phyloP scores from a whole-genome alignment of 2,888 invertebrate species.

The Lycia hirtaria region DNA sequence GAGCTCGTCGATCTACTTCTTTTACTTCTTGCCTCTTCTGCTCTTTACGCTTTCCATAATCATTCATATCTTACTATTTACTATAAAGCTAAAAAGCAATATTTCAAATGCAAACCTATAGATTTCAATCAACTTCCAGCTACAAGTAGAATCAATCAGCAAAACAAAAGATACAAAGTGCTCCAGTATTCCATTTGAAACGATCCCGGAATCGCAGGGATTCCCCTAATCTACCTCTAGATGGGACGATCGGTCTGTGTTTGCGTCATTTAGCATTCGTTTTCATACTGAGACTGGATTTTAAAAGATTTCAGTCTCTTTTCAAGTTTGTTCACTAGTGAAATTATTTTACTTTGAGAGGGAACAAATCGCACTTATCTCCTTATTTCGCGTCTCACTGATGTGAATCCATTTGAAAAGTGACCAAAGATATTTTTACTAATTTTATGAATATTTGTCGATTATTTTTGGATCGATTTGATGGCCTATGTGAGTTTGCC shows the following conservation, averaged over 20 bases:
- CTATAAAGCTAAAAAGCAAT: neutral
- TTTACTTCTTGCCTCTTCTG: no score
- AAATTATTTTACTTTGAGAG: constrained; percentile 8
- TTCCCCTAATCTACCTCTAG: constrained; percentile 38
- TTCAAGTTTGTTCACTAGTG: constrained; percentile 17
- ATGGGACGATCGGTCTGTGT: constrained; percentile 33
- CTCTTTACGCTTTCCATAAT: no score
- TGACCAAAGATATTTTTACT: neutral
- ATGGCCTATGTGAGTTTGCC: no score
- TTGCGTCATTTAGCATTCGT: constrained; percentile 36
- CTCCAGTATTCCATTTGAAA: constrained; percentile 37
- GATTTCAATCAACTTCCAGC: constrained; percentile 6
- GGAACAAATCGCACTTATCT: constrained; percentile 5
- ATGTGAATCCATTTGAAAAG: neutral
- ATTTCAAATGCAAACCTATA: constrained; percentile 5
- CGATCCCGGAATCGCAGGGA: constrained; percentile 36
- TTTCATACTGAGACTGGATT: constrained; percentile 23
- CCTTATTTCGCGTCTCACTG: neutral
- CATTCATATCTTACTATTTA: neutral
- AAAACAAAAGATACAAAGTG: constrained; percentile 32
- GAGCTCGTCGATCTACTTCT: no score
- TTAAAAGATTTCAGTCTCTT: constrained; percentile 21
- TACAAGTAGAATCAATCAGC: constrained; percentile 34
- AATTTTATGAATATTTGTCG: neutral
- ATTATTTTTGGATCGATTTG: no score